Evolutionary conservation across 1,140 invertebrate genomes (phyloP).

Genomic region (Hylaeus volcanicus): DNA sequence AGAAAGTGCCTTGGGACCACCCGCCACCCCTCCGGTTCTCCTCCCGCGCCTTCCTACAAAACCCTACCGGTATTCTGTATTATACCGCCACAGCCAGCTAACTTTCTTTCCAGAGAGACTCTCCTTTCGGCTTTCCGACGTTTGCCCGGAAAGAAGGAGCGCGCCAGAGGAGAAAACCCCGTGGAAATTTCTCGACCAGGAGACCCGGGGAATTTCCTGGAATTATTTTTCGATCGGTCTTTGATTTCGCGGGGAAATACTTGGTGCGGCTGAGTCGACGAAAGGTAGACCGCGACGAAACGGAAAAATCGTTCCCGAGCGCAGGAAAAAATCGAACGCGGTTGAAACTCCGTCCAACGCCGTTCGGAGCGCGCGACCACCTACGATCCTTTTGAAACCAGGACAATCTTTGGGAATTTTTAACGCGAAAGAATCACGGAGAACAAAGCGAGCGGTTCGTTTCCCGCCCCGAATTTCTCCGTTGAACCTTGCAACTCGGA

Average conservation of each 20-base stretch:
- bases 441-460: not conserved
- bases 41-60: conserved; percentile 44
- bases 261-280: not conserved
- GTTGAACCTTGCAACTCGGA: not conserved
- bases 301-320: too few relatives aligned
- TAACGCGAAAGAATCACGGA: too few relatives aligned
- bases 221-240: conserved; percentile 46
- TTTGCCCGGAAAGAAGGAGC: conserved; percentile 33
- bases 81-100: conserved; percentile 57
- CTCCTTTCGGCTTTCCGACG: conserved; percentile 35
- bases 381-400: too few relatives aligned
- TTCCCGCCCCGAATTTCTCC: not conserved
- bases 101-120: conserved; percentile 53
- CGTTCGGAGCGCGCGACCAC: too few relatives aligned
- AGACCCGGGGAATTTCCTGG: conserved; percentile 12
- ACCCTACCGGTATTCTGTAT: conserved; percentile 56
- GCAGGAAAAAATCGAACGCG: too few relatives aligned
- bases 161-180: conserved; percentile 33
- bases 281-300: too few relatives aligned
- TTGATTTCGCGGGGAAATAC: not conserved
- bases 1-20: conserved; percentile 76
- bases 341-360: not conserved
- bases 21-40: conserved; percentile 38
- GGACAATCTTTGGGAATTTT: too few relatives aligned
- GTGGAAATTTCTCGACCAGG: conserved; percentile 11